Percentiles rank a stretch among this genome's conserved stretches.
Evolutionary conservation across 2,888 invertebrate species (phyloP).

Genomic region (Anodontia alba): DNA sequence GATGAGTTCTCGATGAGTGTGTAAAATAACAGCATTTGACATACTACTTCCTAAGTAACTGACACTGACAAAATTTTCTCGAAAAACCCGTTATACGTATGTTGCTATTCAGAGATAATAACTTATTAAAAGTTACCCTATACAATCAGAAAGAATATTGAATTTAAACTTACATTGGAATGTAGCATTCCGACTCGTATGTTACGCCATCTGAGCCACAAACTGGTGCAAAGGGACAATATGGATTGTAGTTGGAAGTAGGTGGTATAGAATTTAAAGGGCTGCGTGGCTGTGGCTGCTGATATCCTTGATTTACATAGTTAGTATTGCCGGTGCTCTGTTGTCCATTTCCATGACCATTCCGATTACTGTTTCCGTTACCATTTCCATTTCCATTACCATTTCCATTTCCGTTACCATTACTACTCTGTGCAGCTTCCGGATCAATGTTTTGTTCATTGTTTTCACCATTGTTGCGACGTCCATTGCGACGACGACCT

Average conservation of each 20-base stretch:
- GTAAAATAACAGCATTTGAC: too few species aligned
- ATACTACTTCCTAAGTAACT: too few species aligned
- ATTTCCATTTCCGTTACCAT: not conserved
- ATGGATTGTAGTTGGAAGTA: not conserved
- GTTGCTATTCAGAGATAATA: too few species aligned
- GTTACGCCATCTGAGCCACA: conserved; percentile 62
- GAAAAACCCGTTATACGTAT: too few species aligned
- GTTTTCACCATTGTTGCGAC: not conserved
- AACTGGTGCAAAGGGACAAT: conserved; percentile 32
- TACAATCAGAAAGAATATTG: too few species aligned
- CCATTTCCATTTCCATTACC: not conserved
- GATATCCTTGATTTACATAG: not conserved
- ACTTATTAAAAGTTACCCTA: too few species aligned
- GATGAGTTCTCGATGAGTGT: too few species aligned
- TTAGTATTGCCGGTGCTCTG: not conserved
- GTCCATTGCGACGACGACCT: not conserved
- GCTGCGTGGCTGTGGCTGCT: not conserved
- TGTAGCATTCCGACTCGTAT: conserved; percentile 56
- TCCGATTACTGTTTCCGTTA: not conserved
- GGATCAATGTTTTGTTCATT: not conserved
- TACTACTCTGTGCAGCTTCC: not conserved
- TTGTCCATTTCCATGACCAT: not conserved
- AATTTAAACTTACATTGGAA: conserved; percentile 25
- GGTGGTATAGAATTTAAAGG: not conserved
- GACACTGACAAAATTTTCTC: too few species aligned